phyloP scores from a whole-genome alignment of 2,113 vertebrate species.

The Gasterosteus nipponicus region DNA sequence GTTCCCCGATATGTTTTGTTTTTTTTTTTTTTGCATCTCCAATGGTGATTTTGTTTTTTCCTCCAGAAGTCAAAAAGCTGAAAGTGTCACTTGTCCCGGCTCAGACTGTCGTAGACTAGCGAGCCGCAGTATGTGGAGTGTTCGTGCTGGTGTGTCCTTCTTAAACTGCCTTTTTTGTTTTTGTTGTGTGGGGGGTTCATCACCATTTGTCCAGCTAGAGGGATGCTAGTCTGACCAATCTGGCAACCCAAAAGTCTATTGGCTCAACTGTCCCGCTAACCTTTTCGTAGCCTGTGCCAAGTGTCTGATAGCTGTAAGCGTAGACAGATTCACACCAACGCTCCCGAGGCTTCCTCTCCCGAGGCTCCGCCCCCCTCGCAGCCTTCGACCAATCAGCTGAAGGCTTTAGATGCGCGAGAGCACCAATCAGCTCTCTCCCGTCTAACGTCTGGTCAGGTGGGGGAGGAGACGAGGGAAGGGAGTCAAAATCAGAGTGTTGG shows the following conservation, averaged over 20 bases:
- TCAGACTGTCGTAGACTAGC: conserved; percentile 65
- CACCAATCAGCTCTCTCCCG: conserved; percentile 52
- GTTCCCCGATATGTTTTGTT: conserved; percentile 50
- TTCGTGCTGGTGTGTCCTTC: conserved; percentile 64
- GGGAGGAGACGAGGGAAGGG: conserved; percentile 50
- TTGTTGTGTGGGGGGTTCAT: conserved; percentile 29
- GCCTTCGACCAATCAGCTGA: conserved; percentile 52
- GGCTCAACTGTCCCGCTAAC: conserved; percentile 12
- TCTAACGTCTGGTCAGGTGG: conserved; percentile 51
- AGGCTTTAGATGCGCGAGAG: conserved; percentile 62
- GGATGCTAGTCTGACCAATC: conserved; percentile 56
- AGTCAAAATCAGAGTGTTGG: conserved; percentile 52
- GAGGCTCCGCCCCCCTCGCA: conserved; percentile 50
- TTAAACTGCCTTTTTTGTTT: conserved; percentile 46
- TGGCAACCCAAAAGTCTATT: conserved; percentile 35
- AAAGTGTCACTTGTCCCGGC: conserved; percentile 40
- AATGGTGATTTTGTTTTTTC: conserved; percentile 32
- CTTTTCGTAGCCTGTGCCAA: conserved; percentile 32
- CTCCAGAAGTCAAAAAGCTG: conserved; percentile 41
- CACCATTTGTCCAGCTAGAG: conserved; percentile 37
- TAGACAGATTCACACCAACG: conserved; percentile 50
- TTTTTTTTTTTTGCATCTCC: conserved; percentile 67
- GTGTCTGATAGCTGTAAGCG: conserved; percentile 32
- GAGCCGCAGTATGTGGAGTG: conserved; percentile 59
- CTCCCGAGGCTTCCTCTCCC: conserved; percentile 2